A percentile compares a stretch with the other conserved stretches of the same genome.
Evolutionary conservation across 1,140 invertebrate species (phyloP).

Genomic region (Eupristina koningsbergeri): DNA sequence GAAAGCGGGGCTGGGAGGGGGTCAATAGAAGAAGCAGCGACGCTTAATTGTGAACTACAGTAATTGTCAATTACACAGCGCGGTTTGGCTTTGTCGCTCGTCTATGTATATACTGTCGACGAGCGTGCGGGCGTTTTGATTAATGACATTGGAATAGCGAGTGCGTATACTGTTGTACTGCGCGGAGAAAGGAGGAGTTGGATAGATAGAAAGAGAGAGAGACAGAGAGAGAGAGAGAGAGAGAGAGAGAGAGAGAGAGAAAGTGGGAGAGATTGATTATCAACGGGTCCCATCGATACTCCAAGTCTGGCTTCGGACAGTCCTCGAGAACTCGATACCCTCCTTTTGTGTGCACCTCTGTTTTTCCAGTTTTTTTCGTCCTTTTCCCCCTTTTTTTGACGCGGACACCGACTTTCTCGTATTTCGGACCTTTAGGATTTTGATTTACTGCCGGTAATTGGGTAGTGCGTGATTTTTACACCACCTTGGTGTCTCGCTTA

Average conservation of each 20-base stretch:
- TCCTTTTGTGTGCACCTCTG: not conserved
- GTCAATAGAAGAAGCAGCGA: slow-evolving; percentile 16
- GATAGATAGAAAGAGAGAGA: not conserved
- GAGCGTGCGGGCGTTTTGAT: slow-evolving; percentile 39
- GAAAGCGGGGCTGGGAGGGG: not conserved
- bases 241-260: not conserved
- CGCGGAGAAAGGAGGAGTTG: not conserved
- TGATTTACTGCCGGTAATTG: slow-evolving; percentile 1
- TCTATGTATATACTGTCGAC: not conserved
- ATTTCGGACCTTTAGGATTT: slow-evolving; percentile 19
- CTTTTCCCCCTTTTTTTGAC: not conserved
- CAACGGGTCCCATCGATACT: slow-evolving; percentile 17
- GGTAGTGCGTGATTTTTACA: not conserved
- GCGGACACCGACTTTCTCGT: not conserved
- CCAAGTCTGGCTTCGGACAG: slow-evolving; percentile 6
- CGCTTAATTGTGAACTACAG: slow-evolving; percentile 31
- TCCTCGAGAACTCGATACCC: slow-evolving; percentile 28
- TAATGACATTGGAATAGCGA: slow-evolving; percentile 25
- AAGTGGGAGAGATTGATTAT: slow-evolving; percentile 34
- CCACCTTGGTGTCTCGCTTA: not conserved
- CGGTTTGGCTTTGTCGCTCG: slow-evolving; percentile 6
- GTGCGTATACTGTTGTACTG: not conserved
- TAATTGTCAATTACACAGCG: slow-evolving; percentile 44
- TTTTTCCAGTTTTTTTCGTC: not conserved
- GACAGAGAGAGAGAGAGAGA: slow-evolving; percentile 29